Evolutionary conservation across 2,797 vertebrate genomes (phyloP).

Genomic region (Nannoperca australis): DNA sequence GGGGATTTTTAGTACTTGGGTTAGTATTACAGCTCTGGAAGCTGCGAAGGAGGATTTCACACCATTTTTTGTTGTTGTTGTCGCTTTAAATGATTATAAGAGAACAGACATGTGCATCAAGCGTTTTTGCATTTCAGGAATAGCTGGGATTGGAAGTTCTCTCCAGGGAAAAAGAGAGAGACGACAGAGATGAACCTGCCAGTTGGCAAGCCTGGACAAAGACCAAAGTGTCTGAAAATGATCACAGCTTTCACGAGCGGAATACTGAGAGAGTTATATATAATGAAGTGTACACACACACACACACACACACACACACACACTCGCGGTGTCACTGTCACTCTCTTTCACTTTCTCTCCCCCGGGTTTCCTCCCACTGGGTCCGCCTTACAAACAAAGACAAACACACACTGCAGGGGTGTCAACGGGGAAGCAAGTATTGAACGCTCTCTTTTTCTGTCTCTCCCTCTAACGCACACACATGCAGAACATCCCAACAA

Average conservation of each 20-base stretch:
- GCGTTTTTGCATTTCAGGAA: not conserved
- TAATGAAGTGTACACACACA: conserved; percentile 36
- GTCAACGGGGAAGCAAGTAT: conserved; percentile 42
- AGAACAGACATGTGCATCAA: not conserved
- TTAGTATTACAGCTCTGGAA: not conserved
- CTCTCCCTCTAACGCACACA: not conserved
- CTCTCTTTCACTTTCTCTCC: conserved; percentile 29
- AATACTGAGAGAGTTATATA: conserved; percentile 19
- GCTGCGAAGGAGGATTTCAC: conserved; percentile 11
- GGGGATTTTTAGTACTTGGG: not conserved
- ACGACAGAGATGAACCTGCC: not conserved
- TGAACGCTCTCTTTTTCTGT: conserved; percentile 34
- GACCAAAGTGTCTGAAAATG: conserved; percentile 17
- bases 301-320: not conserved
- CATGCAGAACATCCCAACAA: not conserved
- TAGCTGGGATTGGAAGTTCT: not conserved
- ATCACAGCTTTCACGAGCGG: conserved; percentile 31
- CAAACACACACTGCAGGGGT: conserved; percentile 42
- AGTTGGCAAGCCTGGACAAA: conserved; percentile 12
- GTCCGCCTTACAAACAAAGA: conserved; percentile 47
- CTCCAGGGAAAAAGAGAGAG: conserved; percentile 5
- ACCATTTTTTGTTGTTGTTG: conserved; percentile 1
- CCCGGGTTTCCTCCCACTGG: conserved; percentile 27
- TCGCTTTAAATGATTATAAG: not conserved
- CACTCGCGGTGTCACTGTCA: conserved; percentile 14